phyloP scores from a whole-genome alignment of 2,797 vertebrate species.

The Melanotaenia pygmaea region DNA sequence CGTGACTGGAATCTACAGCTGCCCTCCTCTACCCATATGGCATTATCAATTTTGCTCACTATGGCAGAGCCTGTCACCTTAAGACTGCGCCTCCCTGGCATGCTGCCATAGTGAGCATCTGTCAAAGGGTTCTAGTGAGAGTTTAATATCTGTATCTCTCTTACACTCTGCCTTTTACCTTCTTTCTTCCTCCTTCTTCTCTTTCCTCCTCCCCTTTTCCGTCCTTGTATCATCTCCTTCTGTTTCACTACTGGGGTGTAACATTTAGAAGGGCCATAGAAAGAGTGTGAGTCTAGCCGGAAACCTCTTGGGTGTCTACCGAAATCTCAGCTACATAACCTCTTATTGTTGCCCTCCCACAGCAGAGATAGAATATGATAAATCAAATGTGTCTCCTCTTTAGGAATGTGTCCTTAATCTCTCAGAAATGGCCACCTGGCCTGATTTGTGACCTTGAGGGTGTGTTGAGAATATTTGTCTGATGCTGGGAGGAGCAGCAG shows the following conservation, averaged over 20 bases:
- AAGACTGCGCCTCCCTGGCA: constrained; percentile 73
- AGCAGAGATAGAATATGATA: constrained; percentile 51
- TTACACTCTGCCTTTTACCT: constrained; percentile 42
- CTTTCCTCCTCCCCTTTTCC: constrained; percentile 8
- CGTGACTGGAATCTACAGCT: constrained; percentile 67
- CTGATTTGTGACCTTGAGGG: constrained; percentile 79
- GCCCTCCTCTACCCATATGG: constrained; percentile 68
- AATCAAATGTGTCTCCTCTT: constrained; percentile 70
- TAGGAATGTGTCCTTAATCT: constrained; percentile 76
- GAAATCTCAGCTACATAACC: constrained; percentile 30
- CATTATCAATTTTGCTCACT: constrained; percentile 74
- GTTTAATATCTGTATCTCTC: constrained; percentile 61
- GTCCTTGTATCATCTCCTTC: constrained; percentile 23
- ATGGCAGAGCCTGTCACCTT: constrained; percentile 74
- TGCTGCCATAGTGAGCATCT: constrained; percentile 65
- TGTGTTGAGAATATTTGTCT: constrained; percentile 57
- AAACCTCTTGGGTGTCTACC: constrained; percentile 37
- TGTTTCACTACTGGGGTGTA: constrained; percentile 30
- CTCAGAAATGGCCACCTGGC: constrained; percentile 72
- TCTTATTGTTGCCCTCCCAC: constrained; percentile 42
- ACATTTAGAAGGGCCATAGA: constrained; percentile 41
- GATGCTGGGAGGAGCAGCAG: constrained; percentile 39
- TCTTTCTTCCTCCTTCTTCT: constrained; percentile 5
- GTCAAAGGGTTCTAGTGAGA: constrained; percentile 60
- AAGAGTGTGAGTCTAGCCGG: constrained; percentile 28